Evolutionary conservation across 2,113 vertebrate species (phyloP), one percentile per base, ranked within the genome.

Genomic region (Beaufortia kweichowensis): DNA sequence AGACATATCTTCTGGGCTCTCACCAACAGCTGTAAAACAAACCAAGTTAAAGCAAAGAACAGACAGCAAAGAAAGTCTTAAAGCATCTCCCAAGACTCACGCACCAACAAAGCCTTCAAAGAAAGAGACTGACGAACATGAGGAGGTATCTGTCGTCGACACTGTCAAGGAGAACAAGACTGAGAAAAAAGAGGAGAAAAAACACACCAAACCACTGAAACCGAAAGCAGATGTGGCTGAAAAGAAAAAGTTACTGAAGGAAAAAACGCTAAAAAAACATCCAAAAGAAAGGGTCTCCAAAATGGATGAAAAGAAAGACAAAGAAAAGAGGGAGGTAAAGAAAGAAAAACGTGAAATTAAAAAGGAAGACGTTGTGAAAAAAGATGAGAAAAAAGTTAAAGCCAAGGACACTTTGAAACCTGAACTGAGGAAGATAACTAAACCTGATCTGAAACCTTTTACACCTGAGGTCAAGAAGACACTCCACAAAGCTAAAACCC

Each of bases 401-500:
- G 93, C 93, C 85, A 96, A 94, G 85, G 96, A 98, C 60, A 50
- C 84, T 64, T 84, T 84, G 43, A 99, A 96, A 86, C 89, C 91
- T 17, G 97, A 98, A 84, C 60, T 92, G 41, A 97, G 96, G 82
- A 98, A 96, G 89, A 88, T 93, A 2, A 90, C 94, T 28, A 98
- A 96, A 82, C 94, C 95, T 73, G 97, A 98, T 83, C 90, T 98
- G 46, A 98, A 98, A 79, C 94, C 96, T 6, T 95, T 99, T 29
- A 99, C 96, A 2, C 95, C 97, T 41, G 97, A 99, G 87, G 96
- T 98, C 19, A 94, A 95, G 50, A 98, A 98, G 90, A 98, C 97
- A 0, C 87, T 99, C 61, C 95, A 95, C 82, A 99, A 96, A 88
- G 96, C 94, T 57, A 98, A 98, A 86, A 91, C 89, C 33, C 95